These are phyloP conservation scores for Heliconius ethilla DNA, from an alignment of 2,888 invertebrate genomes.

Conservation along the genomic window DNA sequence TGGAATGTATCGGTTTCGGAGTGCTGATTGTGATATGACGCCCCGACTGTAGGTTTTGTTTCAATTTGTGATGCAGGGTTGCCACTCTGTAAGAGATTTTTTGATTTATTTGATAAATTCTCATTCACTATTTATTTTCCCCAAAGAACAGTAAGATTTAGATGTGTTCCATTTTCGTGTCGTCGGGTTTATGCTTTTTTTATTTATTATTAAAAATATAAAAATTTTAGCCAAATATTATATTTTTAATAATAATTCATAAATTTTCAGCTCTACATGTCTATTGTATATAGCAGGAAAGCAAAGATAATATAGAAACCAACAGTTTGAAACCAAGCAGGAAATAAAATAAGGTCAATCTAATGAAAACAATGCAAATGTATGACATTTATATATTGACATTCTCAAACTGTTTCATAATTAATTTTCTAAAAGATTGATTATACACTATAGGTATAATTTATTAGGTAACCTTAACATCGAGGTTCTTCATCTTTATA, in stretches of 20 bases:
- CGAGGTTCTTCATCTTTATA: background rate
- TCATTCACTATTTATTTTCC: background rate
- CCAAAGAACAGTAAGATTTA: too few relatives aligned
- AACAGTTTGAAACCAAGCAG: too few relatives aligned
- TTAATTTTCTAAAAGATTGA: background rate
- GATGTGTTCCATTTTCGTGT: too few relatives aligned
- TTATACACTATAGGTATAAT: background rate
- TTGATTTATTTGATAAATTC: background rate
- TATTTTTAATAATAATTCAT: too few relatives aligned
- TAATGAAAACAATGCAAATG: background rate
- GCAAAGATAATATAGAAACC: too few relatives aligned
- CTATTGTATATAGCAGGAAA: too few relatives aligned
- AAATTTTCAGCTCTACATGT: too few relatives aligned
- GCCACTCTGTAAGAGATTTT: background rate
- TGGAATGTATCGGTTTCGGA: constrained; percentile 29
- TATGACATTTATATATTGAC: background rate
- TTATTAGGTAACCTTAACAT: background rate
- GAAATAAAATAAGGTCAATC: background rate
- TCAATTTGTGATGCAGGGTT: constrained; percentile 41
- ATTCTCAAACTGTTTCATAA: background rate
- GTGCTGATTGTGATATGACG: constrained; percentile 37
- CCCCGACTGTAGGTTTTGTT: constrained; percentile 41
- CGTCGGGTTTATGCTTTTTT: too few relatives aligned
- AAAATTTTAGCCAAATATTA: too few relatives aligned
- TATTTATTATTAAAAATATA: too few relatives aligned